Evolutionary conservation across 2,888 invertebrate genomes (phyloP), one percentile per base, ranked within the genome.

Genomic region (Hofmannophila pseudospretella): DNA sequence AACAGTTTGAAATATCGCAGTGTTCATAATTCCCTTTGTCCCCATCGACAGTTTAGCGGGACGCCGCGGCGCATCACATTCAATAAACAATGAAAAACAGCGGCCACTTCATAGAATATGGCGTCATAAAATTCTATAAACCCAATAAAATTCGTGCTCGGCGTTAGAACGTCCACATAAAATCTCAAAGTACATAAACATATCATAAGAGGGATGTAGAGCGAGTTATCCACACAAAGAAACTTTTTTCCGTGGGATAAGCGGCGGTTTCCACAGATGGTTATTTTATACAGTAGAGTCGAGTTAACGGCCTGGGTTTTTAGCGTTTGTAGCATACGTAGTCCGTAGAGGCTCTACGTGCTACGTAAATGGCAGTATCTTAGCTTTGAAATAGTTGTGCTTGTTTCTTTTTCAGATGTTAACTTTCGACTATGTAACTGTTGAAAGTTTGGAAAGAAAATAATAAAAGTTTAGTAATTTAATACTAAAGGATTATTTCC

Each of bases 101-200:
- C 78, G 84, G 78, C 78, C 78, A 78, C 73, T 76, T 68, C 65
- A 66, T 73, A 68, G 67, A 67, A 73, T 79, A 82, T 73, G 67
- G 72, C 63, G 63, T 66, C 79, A 80, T 85, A 86, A 86, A 85
- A 86, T 84, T 85, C 84, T 86, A 85, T 84, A 84, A 85, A 73
- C 75, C 75, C 81, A 80, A 85, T 85, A 86, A 86, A 85, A 84
- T 72, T 82, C 85, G 85, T 85, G 85, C 84, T 69, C 61, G 51
- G 85, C 81, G 80, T 85, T 71, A 76, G 80, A 85, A 85, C 79
- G 79, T 74, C 74, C 85, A 75, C 84, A 85, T 86, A 85, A 86
- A 85, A 85, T 84, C 84, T 74, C 67, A 77, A 80, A 84, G 84
- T 84, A 85, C 85, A 84, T 85, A 86, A 85, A 86, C 86, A 85